Percentiles rank a stretch among this genome's conserved stretches.
Evolutionary conservation across 2,113 vertebrate species (phyloP).

Genomic region (Thermophis baileyi): DNA sequence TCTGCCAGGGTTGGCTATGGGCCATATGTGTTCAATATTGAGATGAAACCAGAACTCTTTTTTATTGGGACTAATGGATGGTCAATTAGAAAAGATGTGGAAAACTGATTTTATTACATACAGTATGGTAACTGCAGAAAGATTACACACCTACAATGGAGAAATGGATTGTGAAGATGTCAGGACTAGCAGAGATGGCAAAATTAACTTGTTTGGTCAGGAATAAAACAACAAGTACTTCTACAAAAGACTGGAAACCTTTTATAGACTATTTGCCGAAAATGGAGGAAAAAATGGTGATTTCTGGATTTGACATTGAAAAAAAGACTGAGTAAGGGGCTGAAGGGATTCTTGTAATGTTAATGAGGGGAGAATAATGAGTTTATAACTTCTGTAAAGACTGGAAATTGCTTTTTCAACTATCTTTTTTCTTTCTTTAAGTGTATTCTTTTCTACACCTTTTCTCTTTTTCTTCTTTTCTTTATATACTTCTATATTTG

Average conservation of each 20-base stretch:
- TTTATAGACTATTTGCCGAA: background rate
- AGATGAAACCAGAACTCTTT: background rate
- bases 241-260: background rate
- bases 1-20: background rate
- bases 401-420: background rate
- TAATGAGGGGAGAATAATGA: background rate
- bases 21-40: background rate
- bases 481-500: background rate
- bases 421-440: background rate
- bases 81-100: background rate
- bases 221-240: background rate
- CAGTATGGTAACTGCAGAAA: background rate
- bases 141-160: background rate
- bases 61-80: background rate
- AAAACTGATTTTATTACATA: background rate
- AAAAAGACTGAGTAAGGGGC: background rate
- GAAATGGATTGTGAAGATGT: background rate
- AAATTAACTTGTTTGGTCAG: background rate
- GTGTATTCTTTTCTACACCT: background rate
- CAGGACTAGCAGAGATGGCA: background rate
- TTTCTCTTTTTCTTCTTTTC: background rate
- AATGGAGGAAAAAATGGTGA: background rate
- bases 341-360: background rate
- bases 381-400: background rate
- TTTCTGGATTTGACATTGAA: background rate